phyloP scores from a whole-genome alignment of 2,797 vertebrate genomes.

The Kryptolebias ocellatus region DNA sequence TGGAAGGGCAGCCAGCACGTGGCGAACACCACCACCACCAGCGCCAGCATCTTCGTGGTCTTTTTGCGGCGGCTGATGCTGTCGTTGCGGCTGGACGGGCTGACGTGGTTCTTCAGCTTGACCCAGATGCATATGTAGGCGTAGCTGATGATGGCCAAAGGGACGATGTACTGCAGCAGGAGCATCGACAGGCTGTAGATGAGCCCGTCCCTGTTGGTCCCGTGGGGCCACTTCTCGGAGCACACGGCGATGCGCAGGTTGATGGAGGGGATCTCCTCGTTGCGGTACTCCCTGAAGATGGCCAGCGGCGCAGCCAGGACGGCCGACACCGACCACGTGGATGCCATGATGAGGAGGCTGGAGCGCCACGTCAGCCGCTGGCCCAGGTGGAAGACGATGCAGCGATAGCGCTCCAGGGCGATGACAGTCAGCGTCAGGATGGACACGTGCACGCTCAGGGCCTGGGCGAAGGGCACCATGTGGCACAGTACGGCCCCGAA shows the following conservation, averaged over 20 bases:
- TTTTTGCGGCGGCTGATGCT: slow-evolving; percentile 86
- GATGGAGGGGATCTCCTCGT: slow-evolving; percentile 89
- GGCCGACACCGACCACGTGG: slow-evolving; percentile 87
- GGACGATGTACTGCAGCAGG: slow-evolving; percentile 89
- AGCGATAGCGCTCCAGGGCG: slow-evolving; percentile 91
- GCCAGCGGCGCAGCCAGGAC: slow-evolving; percentile 89
- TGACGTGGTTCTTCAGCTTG: slow-evolving; percentile 91
- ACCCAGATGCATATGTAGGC: slow-evolving; percentile 93
- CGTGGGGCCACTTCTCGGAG: slow-evolving; percentile 92
- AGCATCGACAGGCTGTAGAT: slow-evolving; percentile 94
- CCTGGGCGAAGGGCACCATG: slow-evolving; percentile 91
- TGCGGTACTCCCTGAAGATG: slow-evolving; percentile 91
- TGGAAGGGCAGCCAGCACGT: slow-evolving; percentile 93
- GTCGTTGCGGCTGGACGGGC: slow-evolving; percentile 86
- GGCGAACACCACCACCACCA: slow-evolving; percentile 91
- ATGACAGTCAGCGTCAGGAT: slow-evolving; percentile 91
- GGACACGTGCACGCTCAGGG: slow-evolving; percentile 91
- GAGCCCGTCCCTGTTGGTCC: slow-evolving; percentile 87
- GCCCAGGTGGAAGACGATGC: slow-evolving; percentile 91
- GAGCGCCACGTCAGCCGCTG: slow-evolving; percentile 87
- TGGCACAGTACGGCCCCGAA: slow-evolving; percentile 91
- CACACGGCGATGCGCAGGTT: slow-evolving; percentile 90
- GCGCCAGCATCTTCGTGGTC: slow-evolving; percentile 92
- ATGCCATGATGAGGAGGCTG: slow-evolving; percentile 87
- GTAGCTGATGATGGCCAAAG: slow-evolving; percentile 89